These are phyloP conservation scores for Andrena fulva DNA, from an alignment of 2,888 invertebrate genomes.

Conservation along the genomic window DNA sequence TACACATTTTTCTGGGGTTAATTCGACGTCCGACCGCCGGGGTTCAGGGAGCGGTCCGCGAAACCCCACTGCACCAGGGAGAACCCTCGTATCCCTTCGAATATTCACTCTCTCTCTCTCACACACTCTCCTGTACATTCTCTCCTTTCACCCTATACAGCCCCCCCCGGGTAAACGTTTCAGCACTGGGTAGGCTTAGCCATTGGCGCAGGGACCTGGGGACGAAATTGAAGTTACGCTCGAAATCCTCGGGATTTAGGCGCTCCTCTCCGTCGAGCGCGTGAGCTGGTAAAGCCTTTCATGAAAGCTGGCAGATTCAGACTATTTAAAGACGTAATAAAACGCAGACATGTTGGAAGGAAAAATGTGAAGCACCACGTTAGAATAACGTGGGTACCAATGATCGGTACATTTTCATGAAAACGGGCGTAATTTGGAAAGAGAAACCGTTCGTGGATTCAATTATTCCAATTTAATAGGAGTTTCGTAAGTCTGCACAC, in stretches of 20 bases:
- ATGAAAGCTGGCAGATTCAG: not conserved
- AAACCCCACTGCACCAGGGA: slow-evolving; percentile 80
- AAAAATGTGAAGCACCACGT: not conserved
- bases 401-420: no score
- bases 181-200: slow-evolving; percentile 63
- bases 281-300: slow-evolving; percentile 4
- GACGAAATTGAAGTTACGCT: slow-evolving; percentile 18
- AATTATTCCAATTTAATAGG: no score
- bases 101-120: slow-evolving; percentile 51
- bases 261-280: not conserved
- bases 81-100: slow-evolving; percentile 68
- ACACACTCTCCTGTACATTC: slow-evolving; percentile 14
- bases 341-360: no score
- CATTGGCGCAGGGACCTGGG: slow-evolving; percentile 60
- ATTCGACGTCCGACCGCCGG: slow-evolving; percentile 79
- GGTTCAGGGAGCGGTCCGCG: slow-evolving; percentile 75
- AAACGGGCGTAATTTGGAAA: no score
- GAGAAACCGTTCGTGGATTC: no score
- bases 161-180: slow-evolving; percentile 68
- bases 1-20: slow-evolving; percentile 80
- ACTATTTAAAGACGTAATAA: not conserved
- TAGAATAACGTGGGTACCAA: not conserved
- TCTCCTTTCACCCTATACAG: slow-evolving; percentile 48
- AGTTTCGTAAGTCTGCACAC: no score
- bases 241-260: slow-evolving; percentile 33